A percentile compares a stretch with the other conserved stretches of the same genome.
These are phyloP conservation scores for Tinea semifulvella DNA, from an alignment of 2,888 invertebrate genomes.

Conservation along the genomic window DNA sequence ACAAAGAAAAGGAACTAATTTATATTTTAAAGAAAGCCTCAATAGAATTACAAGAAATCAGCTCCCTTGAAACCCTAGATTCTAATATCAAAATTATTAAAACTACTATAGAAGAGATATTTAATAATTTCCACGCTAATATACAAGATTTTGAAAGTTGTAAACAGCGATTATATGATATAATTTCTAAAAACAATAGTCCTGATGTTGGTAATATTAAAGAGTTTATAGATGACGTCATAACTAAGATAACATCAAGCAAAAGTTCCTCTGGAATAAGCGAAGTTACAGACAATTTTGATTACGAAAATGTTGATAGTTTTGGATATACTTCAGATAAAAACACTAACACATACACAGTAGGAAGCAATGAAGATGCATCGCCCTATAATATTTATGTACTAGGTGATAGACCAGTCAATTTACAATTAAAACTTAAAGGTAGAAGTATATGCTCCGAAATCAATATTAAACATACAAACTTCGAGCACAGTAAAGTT, in stretches of 20 bases:
- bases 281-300: neutral
- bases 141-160: conserved; percentile 46
- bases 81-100: conserved; percentile 29
- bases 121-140: conserved; percentile 41
- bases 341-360: neutral
- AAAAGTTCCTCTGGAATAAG: neutral
- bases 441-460: conserved; percentile 40
- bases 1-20: neutral
- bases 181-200: conserved; percentile 36
- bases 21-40: conserved; percentile 1
- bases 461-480: conserved; percentile 36
- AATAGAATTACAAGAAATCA: neutral
- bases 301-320: neutral
- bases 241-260: conserved; percentile 39
- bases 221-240: conserved; percentile 47
- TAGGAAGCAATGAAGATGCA: neutral
- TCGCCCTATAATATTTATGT: neutral
- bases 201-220: conserved; percentile 44
- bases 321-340: no score
- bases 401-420: conserved; percentile 18
- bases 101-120: conserved; percentile 45
- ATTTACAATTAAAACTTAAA: conserved; percentile 36
- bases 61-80: neutral
- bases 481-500: conserved; percentile 26
- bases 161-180: conserved; percentile 44